A percentile compares a stretch with the other conserved stretches of the same genome.
Conservation (phyloP, 1,140 invertebrate species). For the Lordiphosa mommai region DNA sequence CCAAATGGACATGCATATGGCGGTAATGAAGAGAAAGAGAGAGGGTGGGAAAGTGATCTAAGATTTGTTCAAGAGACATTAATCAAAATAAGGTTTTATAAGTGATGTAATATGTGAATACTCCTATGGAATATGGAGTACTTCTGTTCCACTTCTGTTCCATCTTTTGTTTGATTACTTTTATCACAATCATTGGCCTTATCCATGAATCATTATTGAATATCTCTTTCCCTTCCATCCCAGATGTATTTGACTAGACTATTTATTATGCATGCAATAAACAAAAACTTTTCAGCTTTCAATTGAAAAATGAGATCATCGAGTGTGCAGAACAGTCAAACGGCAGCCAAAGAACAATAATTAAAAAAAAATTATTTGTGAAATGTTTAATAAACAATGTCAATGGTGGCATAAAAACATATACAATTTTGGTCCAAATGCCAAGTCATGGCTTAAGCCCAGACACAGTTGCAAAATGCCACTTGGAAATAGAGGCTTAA, state of each 20-base stretch:
- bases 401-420: conserved; percentile 25
- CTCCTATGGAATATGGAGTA: no score
- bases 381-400: conserved; percentile 73
- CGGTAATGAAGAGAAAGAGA: background rate
- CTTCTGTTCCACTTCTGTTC: no score
- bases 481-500: conserved; percentile 32
- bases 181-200: no score
- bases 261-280: conserved; percentile 75
- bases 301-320: conserved; percentile 74
- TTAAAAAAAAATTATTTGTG: conserved; percentile 69
- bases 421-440: conserved; percentile 2
- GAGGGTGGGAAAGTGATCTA: conserved; percentile 25
- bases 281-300: conserved; percentile 65
- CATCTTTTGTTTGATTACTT: no score
- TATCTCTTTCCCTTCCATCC: background rate
- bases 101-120: no score
- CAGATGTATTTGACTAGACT: conserved; percentile 37
- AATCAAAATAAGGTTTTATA: no score
- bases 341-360: conserved; percentile 58
- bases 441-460: background rate
- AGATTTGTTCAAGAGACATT: background rate
- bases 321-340: conserved; percentile 13
- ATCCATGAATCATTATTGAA: no score
- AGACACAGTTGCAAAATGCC: conserved; percentile 17
- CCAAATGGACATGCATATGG: conserved; percentile 59